Percentiles rank a stretch among this genome's conserved stretches.
Conservation (phyloP, 2,888 invertebrate genomes). For the Neoitamus cyanurus region DNA sequence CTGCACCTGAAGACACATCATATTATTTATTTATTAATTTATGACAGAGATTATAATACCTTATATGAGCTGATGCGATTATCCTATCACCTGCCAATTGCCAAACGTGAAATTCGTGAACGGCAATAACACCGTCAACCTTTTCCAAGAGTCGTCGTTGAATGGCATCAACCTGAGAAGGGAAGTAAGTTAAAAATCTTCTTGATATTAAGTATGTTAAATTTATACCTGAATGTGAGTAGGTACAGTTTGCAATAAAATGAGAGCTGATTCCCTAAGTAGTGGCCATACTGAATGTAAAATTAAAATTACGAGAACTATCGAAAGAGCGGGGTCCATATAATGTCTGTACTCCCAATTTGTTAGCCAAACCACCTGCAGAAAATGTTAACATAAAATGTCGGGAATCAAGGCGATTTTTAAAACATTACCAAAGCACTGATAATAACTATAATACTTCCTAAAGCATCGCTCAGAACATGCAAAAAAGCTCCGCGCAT, state of each 20-base stretch:
- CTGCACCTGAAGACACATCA: conserved; percentile 74
- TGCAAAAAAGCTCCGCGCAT: conserved; percentile 99
- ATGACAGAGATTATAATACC: conserved; percentile 67
- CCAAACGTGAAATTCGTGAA: conserved; percentile 99
- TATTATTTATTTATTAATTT: not conserved
- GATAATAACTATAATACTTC: conserved; percentile 78
- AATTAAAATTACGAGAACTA: conserved; percentile 88
- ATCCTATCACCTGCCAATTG: conserved; percentile 96
- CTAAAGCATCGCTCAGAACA: conserved; percentile 95
- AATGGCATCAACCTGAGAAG: conserved; percentile 82
- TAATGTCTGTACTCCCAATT: conserved; percentile 86
- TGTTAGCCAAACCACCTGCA: conserved; percentile 78
- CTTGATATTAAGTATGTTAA: conserved; percentile 43
- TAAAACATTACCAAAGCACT: conserved; percentile 71
- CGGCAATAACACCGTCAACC: conserved; percentile 93
- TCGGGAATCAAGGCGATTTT: conserved; percentile 70
- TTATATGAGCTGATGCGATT: conserved; percentile 96
- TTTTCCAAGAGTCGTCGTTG: conserved; percentile 87
- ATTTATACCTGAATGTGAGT: conserved; percentile 85
- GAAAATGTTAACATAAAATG: conserved; percentile 78
- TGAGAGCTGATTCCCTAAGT: conserved; percentile 92
- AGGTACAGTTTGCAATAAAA: conserved; percentile 97
- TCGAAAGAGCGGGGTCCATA: conserved; percentile 94
- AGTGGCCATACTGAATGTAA: conserved; percentile 92
- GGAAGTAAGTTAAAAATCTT: conserved; percentile 50